These are phyloP conservation scores for Mizuhopecten yessoensis DNA, from an alignment of 1,140 invertebrate species.

Conservation along the genomic window DNA sequence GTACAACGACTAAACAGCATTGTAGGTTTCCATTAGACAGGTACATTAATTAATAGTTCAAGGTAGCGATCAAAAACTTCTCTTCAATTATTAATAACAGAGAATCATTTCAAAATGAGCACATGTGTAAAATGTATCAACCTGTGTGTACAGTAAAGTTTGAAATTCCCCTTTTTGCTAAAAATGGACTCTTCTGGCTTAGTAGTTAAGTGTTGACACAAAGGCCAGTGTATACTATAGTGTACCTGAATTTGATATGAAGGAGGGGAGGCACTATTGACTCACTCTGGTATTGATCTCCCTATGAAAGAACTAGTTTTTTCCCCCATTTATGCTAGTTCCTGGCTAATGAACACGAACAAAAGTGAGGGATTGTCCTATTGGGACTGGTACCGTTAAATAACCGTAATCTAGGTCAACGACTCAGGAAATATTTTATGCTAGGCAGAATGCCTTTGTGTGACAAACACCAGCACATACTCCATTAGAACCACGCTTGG, in stretches of 20 bases:
- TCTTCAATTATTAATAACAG: conserved; percentile 19
- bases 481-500: conserved; percentile 4
- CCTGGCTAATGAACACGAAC: conserved; percentile 24
- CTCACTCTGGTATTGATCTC: conserved; percentile 1
- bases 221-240: background rate
- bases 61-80: background rate
- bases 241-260: conserved; percentile 11
- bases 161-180: background rate
- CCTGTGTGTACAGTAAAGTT: background rate
- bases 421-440: conserved; percentile 1
- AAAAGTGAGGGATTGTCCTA: conserved; percentile 14
- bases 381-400: conserved; percentile 32
- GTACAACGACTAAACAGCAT: background rate
- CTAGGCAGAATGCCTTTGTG: background rate
- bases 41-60: background rate
- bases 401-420: conserved; percentile 11
- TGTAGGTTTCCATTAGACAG: background rate
- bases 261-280: background rate
- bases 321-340: conserved; percentile 30
- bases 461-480: background rate
- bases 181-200: background rate
- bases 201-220: background rate
- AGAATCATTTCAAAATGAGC: background rate
- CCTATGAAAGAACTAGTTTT: conserved; percentile 6
- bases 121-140: background rate